Evolutionary conservation across 1,140 invertebrate genomes (phyloP), one percentile per base, ranked within the genome.

Genomic region (Babylonia areolata): DNA sequence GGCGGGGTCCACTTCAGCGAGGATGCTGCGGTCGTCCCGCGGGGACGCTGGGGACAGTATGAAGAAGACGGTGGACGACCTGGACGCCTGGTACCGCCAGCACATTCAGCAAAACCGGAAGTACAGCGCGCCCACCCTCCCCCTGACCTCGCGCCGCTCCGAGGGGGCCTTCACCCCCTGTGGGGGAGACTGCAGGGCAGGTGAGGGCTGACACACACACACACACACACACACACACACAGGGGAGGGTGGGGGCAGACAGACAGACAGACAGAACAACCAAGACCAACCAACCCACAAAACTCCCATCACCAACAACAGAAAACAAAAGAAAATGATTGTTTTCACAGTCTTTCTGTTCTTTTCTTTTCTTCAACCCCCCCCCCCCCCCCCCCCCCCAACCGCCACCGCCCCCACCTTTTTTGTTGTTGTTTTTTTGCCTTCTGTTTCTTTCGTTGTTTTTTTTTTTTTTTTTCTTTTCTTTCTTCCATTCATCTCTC

Each of bases 31-130:
- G 77, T 5, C 17, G 12, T 46, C 42, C 37, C 77, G 23, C 9
- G 39, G 23, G n/a, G n/a, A n/a, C n/a, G 37, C 17, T 9, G 58
- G 12, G 15, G 35, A 42, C 64, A 84, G 75, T 23, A 84, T 84
- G 82, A 84, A 84, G 64, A 84, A 84, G 39, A 84, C 82, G n/a
- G 82, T 84, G 82, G 82, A 84, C 69, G 82, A 84, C 42, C 69
- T 84, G 82, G 82, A 84, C 69, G 69, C 82, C 82, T 84, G 82
- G 82, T 84, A 84, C 40, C 64, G 82, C 37, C 82, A 84, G 82
- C 82, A 84, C 64, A 84, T 84, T 17, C 82, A 84, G 40, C 58
- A 73, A 2, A 73, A 69, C 40, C 64, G 82, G 9, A 84, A 84
- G 64, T 84, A 84, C 82, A 73, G 64, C 40, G 82, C 40, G 17